phyloP scores from a whole-genome alignment of 1,140 invertebrate species.

The Neocloeon triangulifer region DNA sequence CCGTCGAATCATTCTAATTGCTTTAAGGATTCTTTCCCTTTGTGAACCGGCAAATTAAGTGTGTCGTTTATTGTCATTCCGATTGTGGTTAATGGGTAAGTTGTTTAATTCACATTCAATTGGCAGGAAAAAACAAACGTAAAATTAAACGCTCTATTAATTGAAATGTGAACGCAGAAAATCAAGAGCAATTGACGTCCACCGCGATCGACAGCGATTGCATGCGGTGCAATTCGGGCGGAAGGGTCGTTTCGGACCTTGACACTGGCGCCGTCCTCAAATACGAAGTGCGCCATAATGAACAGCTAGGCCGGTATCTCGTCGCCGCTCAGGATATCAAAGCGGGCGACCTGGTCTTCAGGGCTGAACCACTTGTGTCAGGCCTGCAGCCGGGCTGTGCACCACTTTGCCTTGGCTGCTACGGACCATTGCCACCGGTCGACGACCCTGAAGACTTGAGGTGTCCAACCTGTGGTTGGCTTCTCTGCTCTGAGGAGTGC shows the following conservation, averaged over 20 bases:
- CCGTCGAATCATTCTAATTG: too few species aligned
- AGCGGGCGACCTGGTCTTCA: constrained; percentile 13
- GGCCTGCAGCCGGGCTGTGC: constrained; percentile 8
- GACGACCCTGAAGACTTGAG: neutral
- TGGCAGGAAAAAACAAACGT: too few species aligned
- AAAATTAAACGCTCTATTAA: too few species aligned
- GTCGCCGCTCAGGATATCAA: constrained; percentile 11
- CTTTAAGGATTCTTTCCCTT: too few species aligned
- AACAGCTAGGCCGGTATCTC: constrained; percentile 10
- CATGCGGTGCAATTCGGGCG: too few species aligned
- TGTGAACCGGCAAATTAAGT: too few species aligned
- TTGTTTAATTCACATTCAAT: too few species aligned
- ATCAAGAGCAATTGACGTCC: too few species aligned
- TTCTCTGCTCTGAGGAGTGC: constrained; percentile 10
- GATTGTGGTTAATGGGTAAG: too few species aligned
- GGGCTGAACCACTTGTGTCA: constrained; percentile 11
- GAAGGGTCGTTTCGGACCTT: neutral
- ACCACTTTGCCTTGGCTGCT: constrained; percentile 9
- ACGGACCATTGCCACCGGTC: constrained; percentile 1
- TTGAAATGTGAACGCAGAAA: too few species aligned
- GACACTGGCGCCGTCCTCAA: neutral
- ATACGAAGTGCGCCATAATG: neutral
- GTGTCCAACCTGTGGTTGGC: constrained; percentile 11
- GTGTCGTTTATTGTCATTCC: too few species aligned
- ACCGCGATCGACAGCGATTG: too few species aligned